These are phyloP conservation scores for Phoeniculus purpureus DNA, from an alignment of 2,797 vertebrate genomes.

Conservation along the genomic window DNA sequence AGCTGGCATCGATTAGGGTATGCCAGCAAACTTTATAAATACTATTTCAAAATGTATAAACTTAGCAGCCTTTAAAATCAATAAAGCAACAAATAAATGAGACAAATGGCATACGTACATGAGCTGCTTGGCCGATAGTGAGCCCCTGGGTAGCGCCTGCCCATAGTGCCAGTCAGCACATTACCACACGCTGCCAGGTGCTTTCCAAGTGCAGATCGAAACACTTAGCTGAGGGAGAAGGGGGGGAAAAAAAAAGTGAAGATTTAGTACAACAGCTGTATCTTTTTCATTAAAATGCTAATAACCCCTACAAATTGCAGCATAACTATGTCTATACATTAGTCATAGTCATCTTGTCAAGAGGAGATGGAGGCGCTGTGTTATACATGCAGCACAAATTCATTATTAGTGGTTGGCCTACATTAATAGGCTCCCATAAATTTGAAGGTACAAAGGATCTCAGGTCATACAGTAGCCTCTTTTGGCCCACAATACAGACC, in stretches of 20 bases:
- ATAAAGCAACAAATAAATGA: background rate
- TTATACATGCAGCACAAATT: constrained; percentile 26
- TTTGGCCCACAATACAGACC: background rate
- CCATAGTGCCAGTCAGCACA: constrained; percentile 82
- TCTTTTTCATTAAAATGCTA: constrained; percentile 80
- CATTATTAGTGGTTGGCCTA: constrained; percentile 29
- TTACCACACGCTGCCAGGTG: constrained; percentile 51
- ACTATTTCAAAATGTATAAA: constrained; percentile 1
- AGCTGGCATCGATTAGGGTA: background rate
- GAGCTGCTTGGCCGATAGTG: constrained; percentile 76
- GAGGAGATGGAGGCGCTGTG: constrained; percentile 50
- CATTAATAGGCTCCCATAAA: constrained; percentile 53
- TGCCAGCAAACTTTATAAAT: constrained; percentile 41
- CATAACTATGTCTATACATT: constrained; percentile 74
- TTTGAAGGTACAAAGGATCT: background rate
- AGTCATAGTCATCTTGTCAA: constrained; percentile 59
- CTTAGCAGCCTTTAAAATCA: background rate
- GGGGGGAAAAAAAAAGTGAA: constrained; percentile 31
- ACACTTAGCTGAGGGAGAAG: constrained; percentile 30
- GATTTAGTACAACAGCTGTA: constrained; percentile 73
- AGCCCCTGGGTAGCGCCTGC: constrained; percentile 78
- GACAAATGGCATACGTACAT: constrained; percentile 73
- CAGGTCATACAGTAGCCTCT: background rate
- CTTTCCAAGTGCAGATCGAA: constrained; percentile 47
- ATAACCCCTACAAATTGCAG: constrained; percentile 71